Conservation (phyloP, 1,140 invertebrate genomes). For the Trachelipus rathkii region DNA sequence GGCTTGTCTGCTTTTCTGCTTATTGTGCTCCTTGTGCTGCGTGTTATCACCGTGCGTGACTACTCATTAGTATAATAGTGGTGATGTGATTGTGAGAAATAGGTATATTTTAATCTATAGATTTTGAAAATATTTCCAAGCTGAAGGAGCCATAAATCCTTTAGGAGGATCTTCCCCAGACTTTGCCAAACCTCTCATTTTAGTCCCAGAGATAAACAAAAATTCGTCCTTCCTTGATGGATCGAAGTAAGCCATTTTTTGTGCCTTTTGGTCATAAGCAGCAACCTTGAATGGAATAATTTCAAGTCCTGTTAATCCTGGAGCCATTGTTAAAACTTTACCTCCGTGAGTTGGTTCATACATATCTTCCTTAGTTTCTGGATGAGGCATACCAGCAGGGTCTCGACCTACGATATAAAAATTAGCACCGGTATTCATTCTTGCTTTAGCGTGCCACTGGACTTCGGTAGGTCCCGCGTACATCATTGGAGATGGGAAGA, state of each 20-base stretch:
- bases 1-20: no score
- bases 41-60: no score
- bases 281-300: constrained; percentile 98
- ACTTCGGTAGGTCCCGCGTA: constrained; percentile 97
- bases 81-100: no score
- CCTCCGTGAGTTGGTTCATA: constrained; percentile 91
- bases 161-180: constrained; percentile 79
- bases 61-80: no score
- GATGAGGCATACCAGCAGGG: constrained; percentile 95
- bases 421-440: constrained; percentile 92
- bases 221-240: constrained; percentile 82
- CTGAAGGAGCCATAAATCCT: constrained; percentile 94
- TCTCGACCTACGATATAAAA: constrained; percentile 99
- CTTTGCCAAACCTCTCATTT: constrained; percentile 84
- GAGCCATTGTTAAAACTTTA: constrained; percentile 81
- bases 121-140: no score
- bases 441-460: constrained; percentile 97
- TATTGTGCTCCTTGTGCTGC: no score
- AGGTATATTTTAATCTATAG: no score
- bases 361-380: constrained; percentile 78
- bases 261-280: constrained; percentile 81
- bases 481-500: constrained; percentile 99
- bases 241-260: constrained; percentile 92
- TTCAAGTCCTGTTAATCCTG: constrained; percentile 81
- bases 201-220: constrained; percentile 96